Evolutionary conservation across 2,888 invertebrate species (phyloP).

Genomic region (Aleiodes testaceus): DNA sequence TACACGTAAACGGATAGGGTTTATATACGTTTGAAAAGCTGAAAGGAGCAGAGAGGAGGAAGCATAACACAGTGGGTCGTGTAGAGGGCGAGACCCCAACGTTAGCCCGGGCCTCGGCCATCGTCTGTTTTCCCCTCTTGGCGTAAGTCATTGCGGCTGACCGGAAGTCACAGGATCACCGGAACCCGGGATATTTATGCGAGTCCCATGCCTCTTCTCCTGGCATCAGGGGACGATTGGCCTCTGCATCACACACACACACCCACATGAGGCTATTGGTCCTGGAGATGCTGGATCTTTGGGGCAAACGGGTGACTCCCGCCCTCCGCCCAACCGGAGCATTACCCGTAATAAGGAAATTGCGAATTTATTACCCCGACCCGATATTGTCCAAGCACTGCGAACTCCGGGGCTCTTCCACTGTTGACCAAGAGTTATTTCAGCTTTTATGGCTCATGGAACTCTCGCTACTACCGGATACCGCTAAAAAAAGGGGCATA

Average conservation of each 20-base stretch:
- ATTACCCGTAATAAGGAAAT: constrained; percentile 74
- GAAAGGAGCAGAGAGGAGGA: constrained; percentile 45
- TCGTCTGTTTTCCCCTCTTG: constrained; percentile 41
- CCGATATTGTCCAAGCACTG: constrained; percentile 66
- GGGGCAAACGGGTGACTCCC: constrained; percentile 45
- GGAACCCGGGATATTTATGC: constrained; percentile 73
- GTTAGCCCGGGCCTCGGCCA: constrained; percentile 19
- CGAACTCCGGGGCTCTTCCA: constrained; percentile 31
- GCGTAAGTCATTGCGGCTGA: constrained; percentile 73
- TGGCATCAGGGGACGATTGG: constrained; percentile 44
- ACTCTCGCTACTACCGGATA: constrained; percentile 29
- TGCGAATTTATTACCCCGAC: constrained; percentile 72
- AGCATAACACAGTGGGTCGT: constrained; percentile 33
- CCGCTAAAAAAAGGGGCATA: constrained; percentile 15
- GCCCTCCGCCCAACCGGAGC: constrained; percentile 67
- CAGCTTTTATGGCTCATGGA: constrained; percentile 66
- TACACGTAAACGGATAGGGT: constrained; percentile 26
- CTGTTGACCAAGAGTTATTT: constrained; percentile 68
- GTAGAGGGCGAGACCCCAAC: not conserved
- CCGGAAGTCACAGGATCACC: constrained; percentile 73
- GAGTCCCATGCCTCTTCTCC: constrained; percentile 56
- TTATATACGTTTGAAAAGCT: constrained; percentile 16
- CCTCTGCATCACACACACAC: constrained; percentile 31
- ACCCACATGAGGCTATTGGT: constrained; percentile 33
- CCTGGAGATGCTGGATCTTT: constrained; percentile 34